A percentile compares a stretch with the other conserved stretches of the same genome.
Conservation (phyloP, 2,888 invertebrate genomes). For the Leptinotarsa tumamoca region DNA sequence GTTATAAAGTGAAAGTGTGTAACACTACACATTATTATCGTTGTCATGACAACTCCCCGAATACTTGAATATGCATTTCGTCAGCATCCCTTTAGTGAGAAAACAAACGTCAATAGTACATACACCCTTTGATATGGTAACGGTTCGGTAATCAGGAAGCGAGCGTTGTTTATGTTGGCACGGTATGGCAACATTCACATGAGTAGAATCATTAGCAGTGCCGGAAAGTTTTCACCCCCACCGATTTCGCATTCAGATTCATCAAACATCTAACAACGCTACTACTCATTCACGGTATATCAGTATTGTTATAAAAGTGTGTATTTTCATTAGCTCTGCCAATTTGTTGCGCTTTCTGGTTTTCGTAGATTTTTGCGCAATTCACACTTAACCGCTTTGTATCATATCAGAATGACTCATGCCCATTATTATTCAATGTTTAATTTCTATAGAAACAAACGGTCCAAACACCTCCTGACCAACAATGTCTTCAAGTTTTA, state of each 20-base stretch:
- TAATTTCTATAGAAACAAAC: too few species aligned
- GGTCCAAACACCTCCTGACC: too few species aligned
- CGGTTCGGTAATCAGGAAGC: constrained; percentile 5
- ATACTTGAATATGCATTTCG: background rate
- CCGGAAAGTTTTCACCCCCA: background rate
- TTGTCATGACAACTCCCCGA: background rate
- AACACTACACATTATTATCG: background rate
- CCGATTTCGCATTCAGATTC: background rate
- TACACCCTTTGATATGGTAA: constrained; percentile 3
- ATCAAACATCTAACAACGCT: background rate
- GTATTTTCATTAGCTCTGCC: too few species aligned
- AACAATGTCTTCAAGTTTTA: too few species aligned
- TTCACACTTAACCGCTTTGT: too few species aligned
- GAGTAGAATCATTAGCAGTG: background rate
- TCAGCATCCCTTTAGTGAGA: background rate
- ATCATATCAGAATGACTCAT: too few species aligned
- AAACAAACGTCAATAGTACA: background rate
- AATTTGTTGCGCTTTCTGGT: too few species aligned
- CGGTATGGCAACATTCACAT: background rate
- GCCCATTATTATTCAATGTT: too few species aligned
- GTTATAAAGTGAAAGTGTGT: too few species aligned
- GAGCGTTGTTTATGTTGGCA: constrained; percentile 7
- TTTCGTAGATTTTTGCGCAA: too few species aligned
- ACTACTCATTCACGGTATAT: too few species aligned
- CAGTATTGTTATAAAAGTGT: too few species aligned